Base-by-base conservation (phyloP, 1,140 invertebrate species). In the Calephelis nemesis region DNA sequence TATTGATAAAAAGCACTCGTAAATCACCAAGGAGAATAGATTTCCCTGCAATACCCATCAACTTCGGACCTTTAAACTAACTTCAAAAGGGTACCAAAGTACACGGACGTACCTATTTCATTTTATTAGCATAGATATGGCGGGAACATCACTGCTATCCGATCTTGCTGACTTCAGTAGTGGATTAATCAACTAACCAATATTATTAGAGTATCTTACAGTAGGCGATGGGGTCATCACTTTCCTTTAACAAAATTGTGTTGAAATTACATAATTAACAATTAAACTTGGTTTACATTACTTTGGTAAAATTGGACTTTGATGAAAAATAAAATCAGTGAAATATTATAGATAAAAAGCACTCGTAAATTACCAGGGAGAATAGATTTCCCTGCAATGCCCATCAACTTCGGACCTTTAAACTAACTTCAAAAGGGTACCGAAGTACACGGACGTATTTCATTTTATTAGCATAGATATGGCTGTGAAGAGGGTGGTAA, bases 401-500 rank as follows among this genome's bases (percentile, higher is more conserved):
- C 30, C 30, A 39, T 60, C 54, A 60, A 40, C 54, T 60, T 39
- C 19, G 54, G 54, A 60, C 54, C 54, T 40, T 60, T 40, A 60
- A 60, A 60, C 54, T 60, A 60, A 11, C 65, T 70, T 52, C 58
- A 69, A 71, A 65, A 62, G 70, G 68, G 62, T 40, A 60, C 62
- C 50, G 58, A 52, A 63, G 68, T 70, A 68, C 68, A 70, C 63
- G 73, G 65, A 64, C 68, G 63, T n/a, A 74, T 74, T 68, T 74
- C 70, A 72, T 70, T 67, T 69, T 74, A 74, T 74, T 74, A 74
- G 70, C 73, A 74, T 74, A 74, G 73, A 74, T 74, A 74, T 66
- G 70, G 67, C 47, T 42, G 64, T 60, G 68, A 65, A 72, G 67
- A 73, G 80, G 78, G 79, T 75, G 77, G 75, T 80, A 73, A 79